phyloP scores from a whole-genome alignment of 2,797 vertebrate species.

The Enteromius afrohamiltoni region DNA sequence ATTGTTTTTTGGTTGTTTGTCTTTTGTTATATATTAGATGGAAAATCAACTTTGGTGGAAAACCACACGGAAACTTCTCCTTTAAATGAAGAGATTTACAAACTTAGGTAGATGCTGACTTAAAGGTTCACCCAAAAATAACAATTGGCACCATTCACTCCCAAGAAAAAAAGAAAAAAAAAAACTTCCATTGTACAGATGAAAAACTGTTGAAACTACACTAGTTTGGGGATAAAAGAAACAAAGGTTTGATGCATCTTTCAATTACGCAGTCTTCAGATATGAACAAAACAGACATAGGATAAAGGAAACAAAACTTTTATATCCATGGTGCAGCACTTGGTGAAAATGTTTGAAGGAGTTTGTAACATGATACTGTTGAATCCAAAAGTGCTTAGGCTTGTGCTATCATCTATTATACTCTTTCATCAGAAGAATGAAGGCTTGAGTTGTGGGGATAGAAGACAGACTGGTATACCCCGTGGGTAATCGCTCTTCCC shows the following conservation, averaged over 20 bases:
- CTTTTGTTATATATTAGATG: not conserved
- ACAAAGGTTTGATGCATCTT: not conserved
- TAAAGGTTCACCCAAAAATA: not conserved
- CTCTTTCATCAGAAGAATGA: constrained; percentile 27
- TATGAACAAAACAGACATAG: not conserved
- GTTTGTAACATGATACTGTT: constrained; percentile 2
- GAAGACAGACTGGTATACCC: constrained; percentile 34
- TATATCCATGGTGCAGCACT: not conserved
- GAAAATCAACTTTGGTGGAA: not conserved
- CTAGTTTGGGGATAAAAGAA: not conserved
- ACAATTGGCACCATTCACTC: not conserved
- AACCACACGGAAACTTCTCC: not conserved
- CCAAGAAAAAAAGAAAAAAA: not conserved
- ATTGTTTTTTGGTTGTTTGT: not conserved
- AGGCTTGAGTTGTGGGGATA: constrained; percentile 1
- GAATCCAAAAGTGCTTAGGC: constrained; percentile 1
- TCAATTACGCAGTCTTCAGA: not conserved
- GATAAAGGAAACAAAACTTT: not conserved
- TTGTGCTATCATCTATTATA: constrained; percentile 14
- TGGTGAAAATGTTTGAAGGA: constrained; percentile 10
- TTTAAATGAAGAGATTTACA: not conserved
- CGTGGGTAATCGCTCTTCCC: constrained; percentile 21
- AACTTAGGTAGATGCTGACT: not conserved
- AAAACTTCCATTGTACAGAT: not conserved
- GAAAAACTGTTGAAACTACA: not conserved